Evolutionary conservation across 2,797 vertebrate species (phyloP).

Genomic region (Pipistrellus kuhlii): DNA sequence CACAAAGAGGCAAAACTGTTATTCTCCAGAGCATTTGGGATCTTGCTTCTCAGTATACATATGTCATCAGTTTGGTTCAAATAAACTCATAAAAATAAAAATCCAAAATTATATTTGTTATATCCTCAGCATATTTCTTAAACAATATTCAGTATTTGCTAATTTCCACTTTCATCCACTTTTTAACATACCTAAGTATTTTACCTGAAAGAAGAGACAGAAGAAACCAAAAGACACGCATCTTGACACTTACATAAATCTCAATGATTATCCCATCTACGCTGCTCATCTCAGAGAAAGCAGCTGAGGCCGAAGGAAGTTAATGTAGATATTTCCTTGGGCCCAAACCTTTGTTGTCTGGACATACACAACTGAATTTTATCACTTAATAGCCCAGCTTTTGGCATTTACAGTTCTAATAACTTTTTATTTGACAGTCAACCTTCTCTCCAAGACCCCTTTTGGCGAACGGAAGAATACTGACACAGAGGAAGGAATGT

Average conservation of each 20-base stretch:
- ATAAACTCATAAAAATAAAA: neutral
- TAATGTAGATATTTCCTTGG: neutral
- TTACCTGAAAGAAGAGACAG: neutral
- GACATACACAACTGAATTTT: neutral
- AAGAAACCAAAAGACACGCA: neutral
- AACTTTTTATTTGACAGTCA: conserved; percentile 30
- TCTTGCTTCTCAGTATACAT: neutral
- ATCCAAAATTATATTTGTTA: neutral
- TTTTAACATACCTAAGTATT: neutral
- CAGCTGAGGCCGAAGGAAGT: neutral
- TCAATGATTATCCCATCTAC: neutral
- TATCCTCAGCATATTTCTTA: neutral
- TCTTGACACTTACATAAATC: neutral
- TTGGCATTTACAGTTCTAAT: neutral
- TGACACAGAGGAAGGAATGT: neutral
- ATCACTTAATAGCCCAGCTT: neutral
- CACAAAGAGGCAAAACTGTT: neutral
- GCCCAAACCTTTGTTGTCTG: neutral
- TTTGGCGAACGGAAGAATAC: neutral
- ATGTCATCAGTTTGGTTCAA: neutral
- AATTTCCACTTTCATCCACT: neutral
- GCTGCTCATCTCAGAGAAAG: neutral
- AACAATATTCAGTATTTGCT: neutral
- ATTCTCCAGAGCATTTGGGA: neutral
- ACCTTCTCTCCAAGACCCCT: neutral